Conservation (phyloP, 2,113 vertebrate genomes). For the Phaethon lepturus region DNA sequence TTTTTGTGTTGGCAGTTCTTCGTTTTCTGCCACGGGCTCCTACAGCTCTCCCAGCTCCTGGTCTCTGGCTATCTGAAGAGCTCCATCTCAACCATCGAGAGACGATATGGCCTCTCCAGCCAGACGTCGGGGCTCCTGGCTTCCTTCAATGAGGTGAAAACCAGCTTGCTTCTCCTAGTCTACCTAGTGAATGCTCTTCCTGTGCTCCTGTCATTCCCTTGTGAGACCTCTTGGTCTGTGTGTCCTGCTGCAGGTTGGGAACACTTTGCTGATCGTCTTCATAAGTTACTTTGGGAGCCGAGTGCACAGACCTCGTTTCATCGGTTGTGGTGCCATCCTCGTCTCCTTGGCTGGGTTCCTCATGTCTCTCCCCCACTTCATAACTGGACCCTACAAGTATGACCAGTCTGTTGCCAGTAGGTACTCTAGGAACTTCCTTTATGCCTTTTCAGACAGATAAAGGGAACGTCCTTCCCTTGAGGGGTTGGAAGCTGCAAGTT, state of each 20-base stretch:
- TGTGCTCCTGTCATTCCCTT: accelerated
- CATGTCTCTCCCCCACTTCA: constrained; percentile 89
- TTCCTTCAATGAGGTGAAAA: constrained; percentile 90
- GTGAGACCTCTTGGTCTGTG: background rate
- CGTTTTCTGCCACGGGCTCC: constrained; percentile 89
- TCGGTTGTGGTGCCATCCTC: constrained; percentile 86
- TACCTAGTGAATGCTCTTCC: accelerated
- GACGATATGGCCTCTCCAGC: constrained; percentile 91
- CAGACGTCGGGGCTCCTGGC: constrained; percentile 88
- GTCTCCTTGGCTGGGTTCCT: constrained; percentile 85
- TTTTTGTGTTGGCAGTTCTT: constrained; percentile 82
- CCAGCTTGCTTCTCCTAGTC: background rate
- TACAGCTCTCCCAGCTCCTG: constrained; percentile 90
- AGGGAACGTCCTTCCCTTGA: accelerated
- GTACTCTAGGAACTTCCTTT: background rate
- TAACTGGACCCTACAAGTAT: constrained; percentile 80
- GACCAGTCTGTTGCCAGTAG: constrained; percentile 76
- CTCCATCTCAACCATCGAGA: constrained; percentile 94
- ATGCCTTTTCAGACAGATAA: background rate
- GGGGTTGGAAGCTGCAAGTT: background rate
- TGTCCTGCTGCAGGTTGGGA: constrained; percentile 85
- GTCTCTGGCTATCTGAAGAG: constrained; percentile 93
- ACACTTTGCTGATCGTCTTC: constrained; percentile 90
- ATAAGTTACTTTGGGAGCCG: constrained; percentile 92
- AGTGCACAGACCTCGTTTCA: constrained; percentile 89